phyloP scores from a whole-genome alignment of 2,113 vertebrate species.

The Hemibates koningsi region DNA sequence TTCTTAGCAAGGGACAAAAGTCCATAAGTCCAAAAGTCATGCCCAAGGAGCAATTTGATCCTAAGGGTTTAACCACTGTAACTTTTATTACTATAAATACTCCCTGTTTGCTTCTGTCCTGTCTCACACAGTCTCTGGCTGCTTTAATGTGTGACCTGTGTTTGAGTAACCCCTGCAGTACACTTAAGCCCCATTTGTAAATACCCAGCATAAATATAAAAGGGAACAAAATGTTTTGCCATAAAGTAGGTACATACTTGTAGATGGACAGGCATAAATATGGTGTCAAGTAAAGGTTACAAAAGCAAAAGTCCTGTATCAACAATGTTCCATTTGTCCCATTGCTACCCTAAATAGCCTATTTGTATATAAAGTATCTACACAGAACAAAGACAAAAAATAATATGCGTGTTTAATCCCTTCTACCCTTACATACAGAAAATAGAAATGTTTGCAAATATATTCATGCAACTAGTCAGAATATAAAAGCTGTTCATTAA shows the following conservation, averaged over 20 bases:
- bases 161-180: conserved; percentile 62
- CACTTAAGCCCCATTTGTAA: conserved; percentile 56
- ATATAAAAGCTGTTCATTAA: neutral
- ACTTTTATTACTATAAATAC: conserved; percentile 73
- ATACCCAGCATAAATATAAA: conserved; percentile 38
- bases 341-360: neutral
- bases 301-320: conserved; percentile 25
- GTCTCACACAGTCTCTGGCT: conserved; percentile 40
- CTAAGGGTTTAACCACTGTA: conserved; percentile 62
- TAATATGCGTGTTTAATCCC: neutral
- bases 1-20: conserved; percentile 41
- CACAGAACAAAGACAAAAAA: neutral
- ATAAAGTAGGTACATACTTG: conserved; percentile 16
- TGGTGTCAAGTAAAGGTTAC: conserved; percentile 39
- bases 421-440: neutral
- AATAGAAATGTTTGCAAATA: neutral
- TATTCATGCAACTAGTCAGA: neutral
- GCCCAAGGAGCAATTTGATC: conserved; percentile 66
- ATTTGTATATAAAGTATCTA: neutral
- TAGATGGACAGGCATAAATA: conserved; percentile 40
- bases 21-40: conserved; percentile 49
- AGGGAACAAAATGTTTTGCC: conserved; percentile 4
- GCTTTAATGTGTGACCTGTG: conserved; percentile 51
- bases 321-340: conserved; percentile 41
- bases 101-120: conserved; percentile 46